Percentiles rank a stretch among this genome's conserved stretches.
Evolutionary conservation across 2,797 vertebrate genomes (phyloP).

Genomic region (Crenuchus spilurus): DNA sequence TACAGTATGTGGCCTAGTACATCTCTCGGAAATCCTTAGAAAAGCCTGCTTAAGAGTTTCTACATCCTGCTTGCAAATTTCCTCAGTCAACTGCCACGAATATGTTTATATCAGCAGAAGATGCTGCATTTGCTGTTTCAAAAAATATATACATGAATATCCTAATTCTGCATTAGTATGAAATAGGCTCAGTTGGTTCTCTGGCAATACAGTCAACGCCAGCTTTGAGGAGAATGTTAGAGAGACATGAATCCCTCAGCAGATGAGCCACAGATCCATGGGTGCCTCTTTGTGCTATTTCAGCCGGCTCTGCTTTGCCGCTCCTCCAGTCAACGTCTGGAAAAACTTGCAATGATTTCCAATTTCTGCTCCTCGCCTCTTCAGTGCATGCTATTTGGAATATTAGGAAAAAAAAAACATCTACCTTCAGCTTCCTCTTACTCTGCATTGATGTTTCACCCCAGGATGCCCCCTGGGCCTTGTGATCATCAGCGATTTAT

Average conservation of each 20-base stretch:
- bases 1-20: conserved; percentile 21
- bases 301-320: conserved; percentile 1
- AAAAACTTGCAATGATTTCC: conserved; percentile 37
- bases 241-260: conserved; percentile 27
- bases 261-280: conserved; percentile 19
- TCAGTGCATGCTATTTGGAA: conserved; percentile 17
- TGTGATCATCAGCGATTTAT: conserved; percentile 29
- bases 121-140: background rate
- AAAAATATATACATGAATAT: background rate
- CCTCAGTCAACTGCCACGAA: background rate
- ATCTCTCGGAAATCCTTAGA: background rate
- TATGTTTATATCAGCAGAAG: conserved; percentile 3
- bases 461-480: background rate
- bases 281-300: conserved; percentile 38
- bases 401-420: conserved; percentile 1
- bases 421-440: conserved; percentile 21
- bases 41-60: background rate
- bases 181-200: conserved; percentile 19
- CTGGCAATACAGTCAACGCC: conserved; percentile 22
- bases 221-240: conserved; percentile 35
- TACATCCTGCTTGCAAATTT: background rate
- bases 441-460: conserved; percentile 31
- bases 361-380: conserved; percentile 10
- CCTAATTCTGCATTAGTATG: conserved; percentile 14
- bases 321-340: conserved; percentile 8